Conservation (phyloP, 1,140 invertebrate species). For the Aphis gossypii region DNA sequence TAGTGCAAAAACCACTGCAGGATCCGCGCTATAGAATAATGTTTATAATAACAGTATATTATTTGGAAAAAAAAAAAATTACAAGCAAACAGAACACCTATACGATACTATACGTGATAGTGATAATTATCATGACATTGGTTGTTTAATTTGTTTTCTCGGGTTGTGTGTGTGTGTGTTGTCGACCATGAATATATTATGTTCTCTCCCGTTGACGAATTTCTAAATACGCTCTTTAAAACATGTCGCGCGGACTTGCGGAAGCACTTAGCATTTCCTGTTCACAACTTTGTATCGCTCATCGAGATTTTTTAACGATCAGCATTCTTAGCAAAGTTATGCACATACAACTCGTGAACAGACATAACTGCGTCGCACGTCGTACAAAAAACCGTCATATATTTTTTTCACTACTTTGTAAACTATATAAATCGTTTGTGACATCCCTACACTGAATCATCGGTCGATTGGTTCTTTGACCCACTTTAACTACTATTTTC, state of each 20-base stretch:
- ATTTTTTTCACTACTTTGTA: neutral
- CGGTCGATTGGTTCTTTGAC: neutral
- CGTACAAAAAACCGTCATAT: neutral
- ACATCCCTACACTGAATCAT: too few species aligned
- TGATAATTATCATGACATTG: neutral
- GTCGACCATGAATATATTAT: neutral
- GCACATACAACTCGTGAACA: neutral
- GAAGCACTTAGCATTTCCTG: conserved; percentile 4
- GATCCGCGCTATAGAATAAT: neutral
- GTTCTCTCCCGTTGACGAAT: neutral
- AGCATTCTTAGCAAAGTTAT: neutral
- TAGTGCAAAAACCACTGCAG: neutral
- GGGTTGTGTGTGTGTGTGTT: neutral
- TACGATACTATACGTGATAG: too few species aligned
- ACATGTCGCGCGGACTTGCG: neutral
- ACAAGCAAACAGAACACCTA: neutral
- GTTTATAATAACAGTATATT: neutral
- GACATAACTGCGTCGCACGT: neutral
- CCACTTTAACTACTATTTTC: neutral
- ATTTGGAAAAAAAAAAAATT: neutral
- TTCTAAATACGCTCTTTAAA: neutral
- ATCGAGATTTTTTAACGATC: neutral
- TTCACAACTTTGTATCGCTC: neutral
- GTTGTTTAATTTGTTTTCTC: neutral
- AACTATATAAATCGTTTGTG: neutral